Evolutionary conservation across 2,888 invertebrate genomes (phyloP), one percentile per base, ranked within the genome.

Genomic region (Aphidoletes aphidimyza): DNA sequence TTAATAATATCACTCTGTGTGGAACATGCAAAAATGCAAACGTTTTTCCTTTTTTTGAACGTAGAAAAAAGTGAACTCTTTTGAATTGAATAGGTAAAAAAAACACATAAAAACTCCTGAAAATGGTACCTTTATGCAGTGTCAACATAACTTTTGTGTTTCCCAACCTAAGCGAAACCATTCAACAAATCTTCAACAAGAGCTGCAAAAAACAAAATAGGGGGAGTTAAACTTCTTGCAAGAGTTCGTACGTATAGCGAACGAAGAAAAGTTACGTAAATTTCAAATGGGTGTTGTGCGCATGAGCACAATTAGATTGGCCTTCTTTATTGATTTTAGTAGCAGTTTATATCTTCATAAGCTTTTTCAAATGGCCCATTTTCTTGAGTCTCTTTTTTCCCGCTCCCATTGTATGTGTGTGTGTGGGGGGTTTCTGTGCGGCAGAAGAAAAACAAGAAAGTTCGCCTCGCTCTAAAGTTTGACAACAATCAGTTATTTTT

Each of bases 291-390:
- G 11, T 81, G 81, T 84, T 84, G 85, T 85, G 86, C 86, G 86
- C 86, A 86, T 86, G 86, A 86, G 86, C 86, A 85, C 37, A 81
- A 86, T 86, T 85, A 85, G 85, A 85, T 86, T 86, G 86, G 86
- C 86, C 85, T 85, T n/a, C n/a, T n/a, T 86, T 86, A 86, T 86
- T 86, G 86, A 86, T 86, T 86, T 86, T 86, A 86, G 86, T 86
- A 86, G 86, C 86, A 85, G 86, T 86, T 86, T 86, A 86, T 86
- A 84, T 86, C 86, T 81, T 81, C 81, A 81, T 81, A 81, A 81
- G 81, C 81, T 81, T 22, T 81, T 37, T 81, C 81, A 81, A 81
- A 81, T 81, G 37, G 81, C 81, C 81, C 81, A 81, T 81, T 81
- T 81, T 36, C 81, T 81, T 81, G 81, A 81, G 36, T 37, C 37